phyloP scores from a whole-genome alignment of 2,113 vertebrate species.

The Chlorodrepanis virens region DNA sequence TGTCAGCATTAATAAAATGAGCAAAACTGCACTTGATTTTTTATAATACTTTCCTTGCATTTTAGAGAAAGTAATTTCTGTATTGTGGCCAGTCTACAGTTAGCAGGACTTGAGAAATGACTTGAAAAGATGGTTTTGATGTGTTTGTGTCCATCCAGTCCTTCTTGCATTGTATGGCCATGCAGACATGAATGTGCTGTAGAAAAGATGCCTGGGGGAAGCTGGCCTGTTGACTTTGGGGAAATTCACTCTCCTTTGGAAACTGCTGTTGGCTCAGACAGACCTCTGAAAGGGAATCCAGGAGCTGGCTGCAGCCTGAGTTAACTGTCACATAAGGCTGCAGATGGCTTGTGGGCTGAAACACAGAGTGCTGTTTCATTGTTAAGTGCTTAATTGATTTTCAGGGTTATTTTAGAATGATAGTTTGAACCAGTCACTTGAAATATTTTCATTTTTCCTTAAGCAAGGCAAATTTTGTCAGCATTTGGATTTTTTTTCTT shows the following conservation, averaged over 20 bases:
- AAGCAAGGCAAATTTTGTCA: neutral
- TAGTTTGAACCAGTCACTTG: neutral
- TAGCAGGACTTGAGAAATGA: neutral
- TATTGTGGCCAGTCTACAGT: neutral
- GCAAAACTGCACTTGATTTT: neutral
- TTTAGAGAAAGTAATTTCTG: neutral
- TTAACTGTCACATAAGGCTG: neutral
- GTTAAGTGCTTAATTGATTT: neutral
- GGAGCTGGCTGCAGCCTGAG: neutral
- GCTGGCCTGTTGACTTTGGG: neutral
- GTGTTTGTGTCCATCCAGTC: neutral
- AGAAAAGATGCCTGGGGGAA: neutral
- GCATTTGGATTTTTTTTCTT: neutral
- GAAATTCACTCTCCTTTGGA: neutral
- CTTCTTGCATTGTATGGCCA: neutral
- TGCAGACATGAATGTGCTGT: neutral
- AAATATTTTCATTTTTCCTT: neutral
- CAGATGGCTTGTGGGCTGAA: slow-evolving; percentile 28
- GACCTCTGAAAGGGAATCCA: neutral
- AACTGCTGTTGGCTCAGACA: neutral
- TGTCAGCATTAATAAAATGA: neutral
- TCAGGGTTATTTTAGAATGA: neutral
- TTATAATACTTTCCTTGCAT: neutral
- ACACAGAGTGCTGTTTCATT: neutral
- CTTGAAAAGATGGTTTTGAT: neutral